Percentiles rank a stretch among this genome's conserved stretches.
Conservation (phyloP, 2,888 invertebrate species). For the Tiphia femorata region DNA sequence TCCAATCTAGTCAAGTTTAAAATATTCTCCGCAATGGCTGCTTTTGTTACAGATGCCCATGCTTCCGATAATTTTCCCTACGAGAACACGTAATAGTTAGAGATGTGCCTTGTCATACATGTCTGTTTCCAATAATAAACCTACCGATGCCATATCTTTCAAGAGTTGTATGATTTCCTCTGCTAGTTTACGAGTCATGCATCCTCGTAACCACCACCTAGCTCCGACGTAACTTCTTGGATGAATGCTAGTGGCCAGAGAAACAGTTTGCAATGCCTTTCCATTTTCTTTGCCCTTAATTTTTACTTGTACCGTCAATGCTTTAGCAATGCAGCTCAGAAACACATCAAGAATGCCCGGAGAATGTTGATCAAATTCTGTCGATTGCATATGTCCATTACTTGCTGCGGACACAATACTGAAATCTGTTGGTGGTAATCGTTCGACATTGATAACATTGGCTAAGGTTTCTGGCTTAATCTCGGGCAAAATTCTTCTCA, state of each 20-base stretch:
- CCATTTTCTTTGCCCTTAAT: constrained; percentile 75
- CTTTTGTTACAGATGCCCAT: constrained; percentile 91
- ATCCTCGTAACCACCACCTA: constrained; percentile 90
- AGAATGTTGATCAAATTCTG: constrained; percentile 71
- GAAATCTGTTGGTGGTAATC: constrained; percentile 81
- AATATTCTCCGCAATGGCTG: constrained; percentile 89
- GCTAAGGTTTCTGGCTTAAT: constrained; percentile 88
- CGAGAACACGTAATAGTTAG: constrained; percentile 33
- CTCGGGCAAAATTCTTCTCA: constrained; percentile 90
- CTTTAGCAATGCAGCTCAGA: constrained; percentile 90
- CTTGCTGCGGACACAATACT: constrained; percentile 77
- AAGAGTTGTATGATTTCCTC: constrained; percentile 89
- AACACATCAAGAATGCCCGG: constrained; percentile 90
- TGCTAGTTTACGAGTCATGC: constrained; percentile 86
- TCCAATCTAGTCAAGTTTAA: constrained; percentile 84
- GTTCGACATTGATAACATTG: constrained; percentile 79
- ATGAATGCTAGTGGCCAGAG: constrained; percentile 74
- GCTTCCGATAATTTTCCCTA: constrained; percentile 87
- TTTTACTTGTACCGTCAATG: constrained; percentile 91
- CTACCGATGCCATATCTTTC: constrained; percentile 92
- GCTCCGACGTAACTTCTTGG: constrained; percentile 72
- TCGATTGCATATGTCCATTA: constrained; percentile 67
- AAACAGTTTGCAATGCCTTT: constrained; percentile 70
- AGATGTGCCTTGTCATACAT: background rate
- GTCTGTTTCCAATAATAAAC: constrained; percentile 44